Evolutionary conservation across 1,140 invertebrate genomes (phyloP).

Genomic region (Argopecten irradians): DNA sequence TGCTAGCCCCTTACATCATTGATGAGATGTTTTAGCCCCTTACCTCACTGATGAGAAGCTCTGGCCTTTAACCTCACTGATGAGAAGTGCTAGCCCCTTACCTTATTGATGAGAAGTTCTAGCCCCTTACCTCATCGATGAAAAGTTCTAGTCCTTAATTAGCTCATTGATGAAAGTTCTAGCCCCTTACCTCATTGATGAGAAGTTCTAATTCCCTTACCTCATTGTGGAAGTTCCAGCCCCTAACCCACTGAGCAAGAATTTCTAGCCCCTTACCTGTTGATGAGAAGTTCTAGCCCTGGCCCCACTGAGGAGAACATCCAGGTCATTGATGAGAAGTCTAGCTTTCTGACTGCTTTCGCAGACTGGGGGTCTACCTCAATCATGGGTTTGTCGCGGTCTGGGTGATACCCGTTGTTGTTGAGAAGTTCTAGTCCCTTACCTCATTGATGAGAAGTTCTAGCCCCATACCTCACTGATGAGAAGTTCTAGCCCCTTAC

Average conservation of each 20-base stretch:
- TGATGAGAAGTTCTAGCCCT: no score
- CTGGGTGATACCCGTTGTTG: constrained; percentile 45
- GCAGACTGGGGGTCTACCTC: constrained; percentile 79
- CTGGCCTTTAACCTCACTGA: no score
- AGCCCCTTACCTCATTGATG: constrained; percentile 76
- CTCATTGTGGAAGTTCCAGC: constrained; percentile 81
- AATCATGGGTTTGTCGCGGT: constrained; percentile 71
- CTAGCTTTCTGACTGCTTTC: constrained; percentile 76
- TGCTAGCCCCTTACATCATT: no score
- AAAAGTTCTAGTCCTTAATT: constrained; percentile 78
- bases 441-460: no score
- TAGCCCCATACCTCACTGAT: no score
- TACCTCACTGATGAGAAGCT: no score
- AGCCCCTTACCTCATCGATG: constrained; percentile 77
- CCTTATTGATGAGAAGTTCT: no score
- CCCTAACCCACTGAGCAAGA: constrained; percentile 79
- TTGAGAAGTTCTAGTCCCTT: no score
- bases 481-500: no score
- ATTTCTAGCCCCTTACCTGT: constrained; percentile 78
- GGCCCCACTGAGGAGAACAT: constrained; percentile 79
- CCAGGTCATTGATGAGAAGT: constrained; percentile 79
- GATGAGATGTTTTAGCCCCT: no score
- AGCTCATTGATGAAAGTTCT: constrained; percentile 79
- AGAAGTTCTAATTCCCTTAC: constrained; percentile 78
- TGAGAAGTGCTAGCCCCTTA: no score